Evolutionary conservation across 2,888 invertebrate species (phyloP).

Genomic region (Cantharis rustica): DNA sequence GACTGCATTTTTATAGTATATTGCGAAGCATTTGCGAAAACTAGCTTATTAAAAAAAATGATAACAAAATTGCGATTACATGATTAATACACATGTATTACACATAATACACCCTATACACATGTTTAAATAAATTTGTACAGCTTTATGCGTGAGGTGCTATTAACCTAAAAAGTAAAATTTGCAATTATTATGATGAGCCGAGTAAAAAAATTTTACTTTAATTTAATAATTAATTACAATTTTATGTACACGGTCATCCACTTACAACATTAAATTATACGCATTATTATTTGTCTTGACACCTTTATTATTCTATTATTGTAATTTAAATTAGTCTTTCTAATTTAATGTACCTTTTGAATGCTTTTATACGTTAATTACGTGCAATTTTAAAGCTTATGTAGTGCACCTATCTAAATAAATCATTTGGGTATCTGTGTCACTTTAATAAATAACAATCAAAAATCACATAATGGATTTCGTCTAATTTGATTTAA

Average conservation of each 20-base stretch:
- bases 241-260: slow-evolving; percentile 1
- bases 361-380: neutral
- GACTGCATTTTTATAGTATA: neutral
- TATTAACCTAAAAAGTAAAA: neutral
- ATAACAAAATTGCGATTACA: neutral
- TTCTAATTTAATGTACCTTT: slow-evolving; percentile 1
- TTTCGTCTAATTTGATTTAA: neutral
- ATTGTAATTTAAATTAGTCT: slow-evolving; percentile 3
- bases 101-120: neutral
- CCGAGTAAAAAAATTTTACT: neutral
- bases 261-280: slow-evolving; percentile 2
- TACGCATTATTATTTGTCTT: slow-evolving; percentile 2
- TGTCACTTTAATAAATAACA: neutral
- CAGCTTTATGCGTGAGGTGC: neutral
- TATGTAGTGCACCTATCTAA: neutral
- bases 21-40: too few species aligned
- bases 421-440: neutral
- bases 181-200: neutral
- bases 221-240: neutral
- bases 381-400: neutral
- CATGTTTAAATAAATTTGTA: neutral
- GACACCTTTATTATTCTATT: slow-evolving; percentile 3
- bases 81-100: neutral
- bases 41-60: neutral
- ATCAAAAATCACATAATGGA: neutral